Base-by-base conservation (phyloP, 1,140 invertebrate genomes). In the Probaryconus sp. region DNA sequence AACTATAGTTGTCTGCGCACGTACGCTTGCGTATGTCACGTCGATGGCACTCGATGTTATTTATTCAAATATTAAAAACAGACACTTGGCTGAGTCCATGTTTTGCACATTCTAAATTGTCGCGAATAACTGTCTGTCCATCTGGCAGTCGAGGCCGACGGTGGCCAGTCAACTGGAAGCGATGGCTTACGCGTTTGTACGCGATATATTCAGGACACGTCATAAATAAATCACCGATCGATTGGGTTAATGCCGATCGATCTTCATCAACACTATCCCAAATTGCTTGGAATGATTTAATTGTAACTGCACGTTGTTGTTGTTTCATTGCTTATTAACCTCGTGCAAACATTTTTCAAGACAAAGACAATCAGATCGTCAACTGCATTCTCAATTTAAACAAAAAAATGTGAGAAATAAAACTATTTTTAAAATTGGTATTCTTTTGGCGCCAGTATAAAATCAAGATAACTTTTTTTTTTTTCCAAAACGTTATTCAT, bases 101-200 rank as follows among this genome's bases (percentile, higher is more conserved):
- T 70, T 71, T 56, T 63, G 50, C 51, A 38, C 50, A 50, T 63
- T 71, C 63, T 61, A 63, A 70, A 70, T 63, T 63, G 56, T 70
- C 56, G 50, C 56, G 67, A 42, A 47, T n/a, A n/a, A n/a, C n/a
- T 10, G 33, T 38, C 18, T 30, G 13, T 48, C 21, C 38, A 45
- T 45, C 13, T n/a, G n/a, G n/a, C n/a, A n/a, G n/a, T n/a, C n/a
- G n/a, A n/a, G n/a, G 64, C 20, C 24, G 17, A n/a, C n/a, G 9
- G 40, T 68, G 37, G 35, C 14, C 48, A 48, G 13, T 40, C 67
- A 43, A 31, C 55, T 61, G 48, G 55, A 69, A 69, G 47, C 53
- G 53, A 58, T 53, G 61, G 30, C 20, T 17, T 47, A 47, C 40
- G 50, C 31, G 35, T 56, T 56, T 43, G 38, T 40, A 31, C n/a